Evolutionary conservation across 1,140 invertebrate species (phyloP), one percentile per base, ranked within the genome.

Genomic region (Neelides sp.): DNA sequence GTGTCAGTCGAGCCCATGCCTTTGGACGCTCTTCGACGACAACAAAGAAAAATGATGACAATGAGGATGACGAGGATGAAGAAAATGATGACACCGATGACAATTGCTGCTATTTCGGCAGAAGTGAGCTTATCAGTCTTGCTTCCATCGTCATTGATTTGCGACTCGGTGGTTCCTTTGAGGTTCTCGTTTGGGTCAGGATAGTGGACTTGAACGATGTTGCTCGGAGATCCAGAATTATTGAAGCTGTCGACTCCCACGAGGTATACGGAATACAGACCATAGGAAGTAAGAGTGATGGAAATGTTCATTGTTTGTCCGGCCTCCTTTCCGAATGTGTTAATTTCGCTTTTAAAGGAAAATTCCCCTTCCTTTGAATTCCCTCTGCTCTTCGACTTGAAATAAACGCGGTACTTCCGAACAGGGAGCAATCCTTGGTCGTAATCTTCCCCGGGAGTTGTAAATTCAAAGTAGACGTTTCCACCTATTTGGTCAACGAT

Each of bases 381-480:
- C 13, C n/a, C 8, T 41, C 35, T 10, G 44, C 26, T 22, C 22
- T 49, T 13, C 43, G 15, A n/a, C 46, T n/a, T n/a, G 27, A 46
- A 51, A 34, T 44, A 61, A 8, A 57, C 23, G 28, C 49, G 36
- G 23, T 52, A 61, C 15, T 30, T 55, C 8, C 40, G 43, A 10
- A 54, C 51, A 5, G 45, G n/a, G 15, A 8, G 19, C 20, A 47
- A 43, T 12, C 51, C 55, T 28, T 54, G 41, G 34, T 61, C 58
- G 30, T 45, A 61, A 37, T 61, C 58, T 40, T 61, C 58, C 17
- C 58, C 58, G 13, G 58, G 58, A 15, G 54, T 48, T 1, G 55
- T 57, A 36, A 61, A 61, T 24, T 32, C 43, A 12, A 61, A 41
- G 15, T 46, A 51, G 10, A 54, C 48, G 28, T 30, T 43, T 2